Base-by-base conservation (phyloP, 2,113 vertebrate species). In the Oncorhynchus mykiss region DNA sequence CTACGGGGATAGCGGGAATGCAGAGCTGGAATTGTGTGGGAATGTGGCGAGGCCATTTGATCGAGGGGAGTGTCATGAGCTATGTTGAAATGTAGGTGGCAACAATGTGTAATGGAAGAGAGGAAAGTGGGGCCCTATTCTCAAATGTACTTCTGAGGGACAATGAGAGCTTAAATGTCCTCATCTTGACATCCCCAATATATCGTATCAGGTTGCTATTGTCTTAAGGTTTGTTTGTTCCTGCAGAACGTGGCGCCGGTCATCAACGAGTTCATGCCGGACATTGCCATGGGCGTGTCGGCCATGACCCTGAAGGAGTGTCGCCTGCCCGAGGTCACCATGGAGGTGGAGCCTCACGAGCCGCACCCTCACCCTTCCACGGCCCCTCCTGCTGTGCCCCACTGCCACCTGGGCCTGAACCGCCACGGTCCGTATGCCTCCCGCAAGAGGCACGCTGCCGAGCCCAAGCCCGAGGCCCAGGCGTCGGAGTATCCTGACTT, bases 181-280 rank as follows among this genome's bases (percentile, higher is more conserved):
- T 39, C 8, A 39, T 39, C 39, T 39, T 39, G 39, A 39, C 39
- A 39, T 39, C 39, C 39, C 39, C 8, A 39, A 39, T 39, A 39
- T 39, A 9, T 9, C 39, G 39, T 39, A 39, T 39, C 39, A 39
- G 7, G 9, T 45, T 45, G 8, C 39, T 45, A 45, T 45, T 45
- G 51, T 54, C 51, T 54, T 54, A 54, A 54, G 51, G 51, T 54
- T 18, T 79, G n/a, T 34, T 67, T 18, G 11, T 8, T 88, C 70
- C 87, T 70, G 0, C 86, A 96, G 95, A 92, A 93, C 72, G 85
- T 93, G 79, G 95, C 95, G 66, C 94, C 95, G 64, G 90, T 95
- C 80, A 93, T 96, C 0, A 96, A 96, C n/a, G 95, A 96, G 54
- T 92, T 96, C 85, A 95, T 96, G 95, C 96, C 96, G 3, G 96